A percentile compares a stretch with the other conserved stretches of the same genome.
Evolutionary conservation across 2,888 invertebrate species (phyloP).

Genomic region (Barypeithes pellucidus): DNA sequence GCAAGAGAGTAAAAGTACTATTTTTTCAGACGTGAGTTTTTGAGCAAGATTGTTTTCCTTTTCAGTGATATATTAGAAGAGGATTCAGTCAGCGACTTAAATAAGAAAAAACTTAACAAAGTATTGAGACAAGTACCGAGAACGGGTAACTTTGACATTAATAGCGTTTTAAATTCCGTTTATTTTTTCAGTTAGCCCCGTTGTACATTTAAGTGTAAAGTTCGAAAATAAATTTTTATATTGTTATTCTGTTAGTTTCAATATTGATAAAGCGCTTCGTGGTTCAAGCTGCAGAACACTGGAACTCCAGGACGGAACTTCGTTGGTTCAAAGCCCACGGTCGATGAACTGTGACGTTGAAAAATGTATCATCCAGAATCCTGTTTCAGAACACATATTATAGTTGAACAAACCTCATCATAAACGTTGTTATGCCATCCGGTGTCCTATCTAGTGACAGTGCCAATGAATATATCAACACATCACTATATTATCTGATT

Average conservation of each 20-base stretch:
- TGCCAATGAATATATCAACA: no score
- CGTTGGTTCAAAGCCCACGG: no score
- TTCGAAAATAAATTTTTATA: slow-evolving; percentile 20
- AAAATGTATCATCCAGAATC: no score
- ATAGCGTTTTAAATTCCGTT: slow-evolving; percentile 82
- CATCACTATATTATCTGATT: no score
- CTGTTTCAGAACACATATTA: no score
- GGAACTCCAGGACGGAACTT: no score
- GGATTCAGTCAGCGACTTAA: slow-evolving; percentile 72
- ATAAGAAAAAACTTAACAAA: slow-evolving; percentile 77
- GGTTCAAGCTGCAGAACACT: no score
- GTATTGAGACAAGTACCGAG: slow-evolving; percentile 78
- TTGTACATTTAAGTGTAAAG: slow-evolving; percentile 6
- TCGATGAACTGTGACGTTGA: no score
- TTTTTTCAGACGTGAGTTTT: background rate
- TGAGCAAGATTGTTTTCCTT: slow-evolving; percentile 43
- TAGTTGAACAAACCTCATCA: no score
- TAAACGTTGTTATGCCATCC: no score
- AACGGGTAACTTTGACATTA: slow-evolving; percentile 85
- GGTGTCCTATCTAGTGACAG: no score
- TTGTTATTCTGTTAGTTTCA: slow-evolving; percentile 5
- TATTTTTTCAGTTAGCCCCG: slow-evolving; percentile 87
- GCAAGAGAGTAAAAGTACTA: background rate
- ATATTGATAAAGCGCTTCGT: no score
- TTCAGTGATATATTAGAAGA: slow-evolving; percentile 72